Evolutionary conservation across 2,888 invertebrate genomes (phyloP).

Genomic region (Stenurella melanura): DNA sequence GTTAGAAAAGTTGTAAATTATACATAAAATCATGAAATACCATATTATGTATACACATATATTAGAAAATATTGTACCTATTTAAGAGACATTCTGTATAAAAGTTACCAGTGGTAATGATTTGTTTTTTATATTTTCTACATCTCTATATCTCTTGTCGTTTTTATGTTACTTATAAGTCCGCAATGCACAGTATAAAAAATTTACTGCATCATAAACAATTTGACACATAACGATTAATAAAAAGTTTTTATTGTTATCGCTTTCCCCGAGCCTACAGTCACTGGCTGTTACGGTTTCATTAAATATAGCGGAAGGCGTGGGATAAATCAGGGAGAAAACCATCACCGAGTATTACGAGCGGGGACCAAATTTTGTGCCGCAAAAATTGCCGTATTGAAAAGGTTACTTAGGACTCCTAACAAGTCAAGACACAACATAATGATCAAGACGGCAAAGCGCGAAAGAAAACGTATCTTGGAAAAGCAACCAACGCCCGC

Average conservation of each 20-base stretch:
- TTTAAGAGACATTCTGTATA: no score
- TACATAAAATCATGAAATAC: no score
- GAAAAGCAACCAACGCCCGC: slow-evolving; percentile 25
- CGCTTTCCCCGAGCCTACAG: background rate
- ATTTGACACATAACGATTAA: background rate
- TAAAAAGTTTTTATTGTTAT: slow-evolving; percentile 3
- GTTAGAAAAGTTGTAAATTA: no score
- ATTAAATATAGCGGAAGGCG: slow-evolving; percentile 1
- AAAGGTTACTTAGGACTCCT: slow-evolving; percentile 48
- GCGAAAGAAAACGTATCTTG: slow-evolving; percentile 20
- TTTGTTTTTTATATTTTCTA: no score
- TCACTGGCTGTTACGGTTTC: background rate
- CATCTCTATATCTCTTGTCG: no score
- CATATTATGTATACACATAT: no score
- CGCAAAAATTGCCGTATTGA: slow-evolving; percentile 38
- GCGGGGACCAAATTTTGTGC: background rate
- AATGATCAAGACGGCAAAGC: slow-evolving; percentile 48
- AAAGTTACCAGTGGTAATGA: no score
- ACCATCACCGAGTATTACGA: background rate
- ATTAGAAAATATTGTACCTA: no score
- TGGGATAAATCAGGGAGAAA: background rate
- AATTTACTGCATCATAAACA: background rate
- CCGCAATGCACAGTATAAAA: no score
- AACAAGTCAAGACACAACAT: slow-evolving; percentile 57
- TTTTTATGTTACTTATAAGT: no score